A percentile compares a stretch with the other conserved stretches of the same genome.
Conservation (phyloP, 2,888 invertebrate species). For the Cheilosia vulpina region DNA sequence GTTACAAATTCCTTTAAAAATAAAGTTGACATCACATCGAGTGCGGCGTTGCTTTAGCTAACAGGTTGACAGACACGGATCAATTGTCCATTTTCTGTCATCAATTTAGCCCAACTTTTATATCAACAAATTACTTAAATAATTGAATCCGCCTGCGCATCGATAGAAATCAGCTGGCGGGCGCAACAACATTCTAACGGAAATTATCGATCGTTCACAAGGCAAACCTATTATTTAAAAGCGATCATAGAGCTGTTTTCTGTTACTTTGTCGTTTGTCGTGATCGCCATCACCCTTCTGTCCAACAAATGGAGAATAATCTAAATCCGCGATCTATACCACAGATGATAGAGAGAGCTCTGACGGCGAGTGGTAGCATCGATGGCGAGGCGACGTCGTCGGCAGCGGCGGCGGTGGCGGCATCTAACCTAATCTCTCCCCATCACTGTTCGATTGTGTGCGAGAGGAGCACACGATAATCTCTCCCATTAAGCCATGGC, state of each 20-base stretch:
- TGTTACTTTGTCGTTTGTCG: conserved; percentile 78
- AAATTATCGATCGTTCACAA: conserved; percentile 37
- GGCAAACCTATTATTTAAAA: conserved; percentile 21
- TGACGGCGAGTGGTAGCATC: conserved; percentile 75
- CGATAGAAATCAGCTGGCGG: conserved; percentile 24
- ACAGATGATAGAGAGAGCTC: conserved; percentile 77
- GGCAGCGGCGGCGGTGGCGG: conserved; percentile 65
- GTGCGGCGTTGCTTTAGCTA: not conserved
- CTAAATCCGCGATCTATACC: conserved; percentile 68
- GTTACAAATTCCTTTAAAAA: conserved; percentile 62
- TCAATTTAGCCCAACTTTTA: conserved; percentile 18
- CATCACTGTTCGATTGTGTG: conserved; percentile 43
- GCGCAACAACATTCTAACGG: conserved; percentile 9
- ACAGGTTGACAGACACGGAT: conserved; percentile 34
- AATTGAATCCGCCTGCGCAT: conserved; percentile 17
- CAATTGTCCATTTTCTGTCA: conserved; percentile 13
- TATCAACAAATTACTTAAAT: conserved; percentile 38
- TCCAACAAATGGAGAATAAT: conserved; percentile 39
- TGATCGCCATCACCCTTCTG: conserved; percentile 53
- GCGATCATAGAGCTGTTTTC: conserved; percentile 13
- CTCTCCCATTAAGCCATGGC: conserved; percentile 70
- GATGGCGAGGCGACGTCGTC: conserved; percentile 53
- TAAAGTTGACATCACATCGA: conserved; percentile 61
- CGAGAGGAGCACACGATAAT: conserved; percentile 63
- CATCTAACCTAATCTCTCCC: conserved; percentile 50